Conservation (phyloP, 1,140 invertebrate species). For the Zaprionus kolodkinae region DNA sequence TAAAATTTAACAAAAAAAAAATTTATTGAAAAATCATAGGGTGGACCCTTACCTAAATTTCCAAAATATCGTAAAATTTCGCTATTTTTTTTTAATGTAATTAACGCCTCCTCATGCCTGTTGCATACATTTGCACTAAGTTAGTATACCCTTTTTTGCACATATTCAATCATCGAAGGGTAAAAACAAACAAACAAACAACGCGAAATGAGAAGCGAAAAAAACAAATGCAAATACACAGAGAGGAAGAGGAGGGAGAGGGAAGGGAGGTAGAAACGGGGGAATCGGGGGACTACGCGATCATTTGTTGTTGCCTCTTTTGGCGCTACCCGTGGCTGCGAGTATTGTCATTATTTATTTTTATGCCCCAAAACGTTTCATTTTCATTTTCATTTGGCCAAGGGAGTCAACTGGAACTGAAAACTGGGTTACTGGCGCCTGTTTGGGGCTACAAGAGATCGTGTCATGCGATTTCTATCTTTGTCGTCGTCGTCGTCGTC, state of each 20-base stretch:
- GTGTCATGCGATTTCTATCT: constrained; percentile 82
- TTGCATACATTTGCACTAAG: no score
- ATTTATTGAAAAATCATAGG: no score
- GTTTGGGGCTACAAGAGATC: constrained; percentile 82
- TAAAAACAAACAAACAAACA: constrained; percentile 9
- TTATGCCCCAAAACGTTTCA: constrained; percentile 80
- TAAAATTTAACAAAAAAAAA: no score
- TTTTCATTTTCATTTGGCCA: constrained; percentile 80
- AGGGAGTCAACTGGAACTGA: constrained; percentile 63
- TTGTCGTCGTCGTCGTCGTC: constrained; percentile 65
- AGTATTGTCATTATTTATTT: constrained; percentile 79
- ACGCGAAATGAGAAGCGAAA: background rate
- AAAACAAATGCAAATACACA: constrained; percentile 19
- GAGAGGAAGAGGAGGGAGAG: background rate
- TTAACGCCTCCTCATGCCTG: no score
- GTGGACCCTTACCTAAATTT: no score
- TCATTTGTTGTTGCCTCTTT: constrained; percentile 80
- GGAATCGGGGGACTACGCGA: constrained; percentile 37
- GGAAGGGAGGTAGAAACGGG: no score
- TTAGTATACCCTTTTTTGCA: no score
- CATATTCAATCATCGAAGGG: no score
- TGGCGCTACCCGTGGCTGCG: constrained; percentile 46
- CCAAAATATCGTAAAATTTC: no score
- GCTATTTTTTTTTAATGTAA: no score
- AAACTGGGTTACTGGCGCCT: constrained; percentile 82